These are phyloP conservation scores for Lepidocyrtoides sp. DNA, from an alignment of 2,888 invertebrate species.

Conservation along the genomic window DNA sequence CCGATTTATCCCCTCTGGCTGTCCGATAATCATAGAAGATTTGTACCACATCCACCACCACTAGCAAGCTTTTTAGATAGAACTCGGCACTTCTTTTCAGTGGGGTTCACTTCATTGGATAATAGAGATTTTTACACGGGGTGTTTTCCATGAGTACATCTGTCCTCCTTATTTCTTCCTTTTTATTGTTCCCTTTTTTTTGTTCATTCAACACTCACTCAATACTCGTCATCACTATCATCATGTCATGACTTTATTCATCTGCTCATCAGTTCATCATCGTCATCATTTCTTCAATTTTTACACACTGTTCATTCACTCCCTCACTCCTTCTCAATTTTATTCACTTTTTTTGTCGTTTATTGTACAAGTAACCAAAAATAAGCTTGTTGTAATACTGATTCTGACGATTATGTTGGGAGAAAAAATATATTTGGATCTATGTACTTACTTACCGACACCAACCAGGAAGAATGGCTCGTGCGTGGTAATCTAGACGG, in stretches of 20 bases:
- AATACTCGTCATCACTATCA: conserved; percentile 64
- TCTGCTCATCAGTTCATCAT: conserved; percentile 75
- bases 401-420: background rate
- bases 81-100: conserved; percentile 62
- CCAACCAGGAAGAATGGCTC: background rate
- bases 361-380: conserved; percentile 26
- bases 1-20: conserved; percentile 75
- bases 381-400: too few species aligned
- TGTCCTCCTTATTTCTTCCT: conserved; percentile 61
- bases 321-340: conserved; percentile 21
- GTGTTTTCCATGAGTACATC: conserved; percentile 72
- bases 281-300: background rate
- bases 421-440: too few species aligned
- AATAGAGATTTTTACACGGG: conserved; percentile 70
- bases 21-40: conserved; percentile 58
- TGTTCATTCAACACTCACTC: conserved; percentile 75
- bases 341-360: background rate
- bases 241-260: conserved; percentile 77
- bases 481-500: conserved; percentile 1
- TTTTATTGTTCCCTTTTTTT: conserved; percentile 62
- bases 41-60: background rate
- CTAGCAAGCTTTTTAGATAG: conserved; percentile 5
- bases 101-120: conserved; percentile 79
- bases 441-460: background rate
- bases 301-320: conserved; percentile 56